Evolutionary conservation across 2,888 invertebrate genomes (phyloP).

Genomic region (Lasius fuliginosus): DNA sequence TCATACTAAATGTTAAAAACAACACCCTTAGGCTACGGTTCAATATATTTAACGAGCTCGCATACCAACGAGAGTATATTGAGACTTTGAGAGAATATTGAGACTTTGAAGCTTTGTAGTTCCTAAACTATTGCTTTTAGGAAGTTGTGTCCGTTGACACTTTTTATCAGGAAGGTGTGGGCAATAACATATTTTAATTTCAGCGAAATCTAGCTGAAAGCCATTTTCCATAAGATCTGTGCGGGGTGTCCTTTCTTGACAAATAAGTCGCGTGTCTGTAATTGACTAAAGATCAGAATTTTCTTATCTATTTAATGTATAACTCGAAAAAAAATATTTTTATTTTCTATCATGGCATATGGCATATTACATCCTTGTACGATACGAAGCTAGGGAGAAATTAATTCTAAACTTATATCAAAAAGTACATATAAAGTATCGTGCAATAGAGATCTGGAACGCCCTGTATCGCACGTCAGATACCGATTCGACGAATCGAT

Average conservation of each 20-base stretch:
- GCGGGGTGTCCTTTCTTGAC: no score
- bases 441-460: not conserved
- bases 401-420: not conserved
- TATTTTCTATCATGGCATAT: no score
- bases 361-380: not conserved
- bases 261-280: not conserved
- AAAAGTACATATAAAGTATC: not conserved
- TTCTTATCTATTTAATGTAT: no score
- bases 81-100: no score
- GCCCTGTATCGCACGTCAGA: conserved; percentile 15
- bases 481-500: conserved; percentile 53
- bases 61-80: conserved; percentile 70
- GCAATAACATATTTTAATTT: no score
- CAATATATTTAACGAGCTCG: conserved; percentile 75
- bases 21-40: conserved; percentile 62
- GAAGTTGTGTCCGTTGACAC: no score
- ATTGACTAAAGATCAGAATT: not conserved
- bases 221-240: no score
- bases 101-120: no score
- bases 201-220: no score
- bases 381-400: not conserved
- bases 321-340: no score
- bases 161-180: no score
- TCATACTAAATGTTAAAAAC: not conserved
- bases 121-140: no score